Base-by-base conservation (phyloP, 2,113 vertebrate genomes). In the Mixornis gularis region DNA sequence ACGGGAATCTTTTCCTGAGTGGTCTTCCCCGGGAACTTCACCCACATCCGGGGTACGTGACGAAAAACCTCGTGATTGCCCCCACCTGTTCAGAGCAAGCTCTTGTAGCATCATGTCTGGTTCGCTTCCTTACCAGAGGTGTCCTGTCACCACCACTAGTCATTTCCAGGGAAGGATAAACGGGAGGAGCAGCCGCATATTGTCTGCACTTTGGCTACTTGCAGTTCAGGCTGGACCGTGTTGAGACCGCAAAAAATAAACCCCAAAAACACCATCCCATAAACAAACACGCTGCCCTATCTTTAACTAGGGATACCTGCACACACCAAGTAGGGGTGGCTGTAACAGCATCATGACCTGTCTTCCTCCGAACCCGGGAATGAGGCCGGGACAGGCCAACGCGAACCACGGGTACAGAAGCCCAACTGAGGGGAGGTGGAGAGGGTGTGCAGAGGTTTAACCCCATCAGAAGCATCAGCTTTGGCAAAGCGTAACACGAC, bases 51-150 rank as follows among this genome's bases (percentile, higher is more conserved):
- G 78, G 26, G 34, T 41, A 55, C 29, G 30, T 82, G 63, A 82
- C 5, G 8, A 60, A 81, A 52, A 81, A 26, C 9, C 15, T 87
- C 7, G 0, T 55, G 12, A 15, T 22, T 62, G 34, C 25, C 78
- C 27, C 26, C 27, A 73, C 34, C 25, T 79, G 48, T 34, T 58
- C 77, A 74, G 24, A 1, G 3, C 29, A 73, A 85, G 18, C 41
- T 48, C 25, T 34, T 49, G 49, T 9, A 79, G 56, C 16, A 7
- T 70, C 64, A 7, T 0, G 4, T 40, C 58, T 80, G 44, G 16
- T 55, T 91, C 79, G 51, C 65, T 48, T 89, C 74, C 80, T 85
- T 63, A 46, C 49, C 77, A 72, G 49, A 72, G 59, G 48, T 46
- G 41, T 32, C 25, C 26, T 51, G 26, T 85, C 73, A 72, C 56